Evolutionary conservation across 2,113 vertebrate genomes (phyloP).

Genomic region (Pavo muticus): DNA sequence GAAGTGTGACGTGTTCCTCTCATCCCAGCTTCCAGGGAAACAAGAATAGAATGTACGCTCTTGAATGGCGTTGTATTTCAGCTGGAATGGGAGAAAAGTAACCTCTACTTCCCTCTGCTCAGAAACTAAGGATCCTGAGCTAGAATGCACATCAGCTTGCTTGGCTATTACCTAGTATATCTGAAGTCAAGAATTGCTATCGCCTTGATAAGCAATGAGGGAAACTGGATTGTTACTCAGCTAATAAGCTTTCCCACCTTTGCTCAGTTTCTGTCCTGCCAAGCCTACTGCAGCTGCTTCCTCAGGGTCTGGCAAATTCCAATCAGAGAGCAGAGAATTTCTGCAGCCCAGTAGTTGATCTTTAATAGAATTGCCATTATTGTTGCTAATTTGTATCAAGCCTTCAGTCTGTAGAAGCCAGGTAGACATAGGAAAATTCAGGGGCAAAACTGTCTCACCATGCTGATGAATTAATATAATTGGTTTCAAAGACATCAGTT

Average conservation of each 20-base stretch:
- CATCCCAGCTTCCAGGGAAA: not conserved
- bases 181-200: not conserved
- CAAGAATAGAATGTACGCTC: not conserved
- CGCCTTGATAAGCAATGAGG: not conserved
- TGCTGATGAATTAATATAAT: not conserved
- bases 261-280: not conserved
- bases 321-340: not conserved
- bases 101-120: not conserved
- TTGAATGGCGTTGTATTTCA: not conserved
- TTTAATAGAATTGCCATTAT: not conserved
- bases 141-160: conserved; percentile 18
- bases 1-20: not conserved
- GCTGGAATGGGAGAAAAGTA: not conserved
- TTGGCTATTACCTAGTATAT: conserved; percentile 4
- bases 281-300: not conserved
- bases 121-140: not conserved
- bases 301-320: not conserved
- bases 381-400: no score
- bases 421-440: not conserved
- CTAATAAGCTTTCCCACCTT: not conserved
- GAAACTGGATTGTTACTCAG: not conserved
- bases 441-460: not conserved
- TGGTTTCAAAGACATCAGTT: not conserved
- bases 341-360: not conserved
- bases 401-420: not conserved